These are phyloP conservation scores for Oscheius sp. DNA, from an alignment of 2,888 invertebrate genomes.

Conservation along the genomic window DNA sequence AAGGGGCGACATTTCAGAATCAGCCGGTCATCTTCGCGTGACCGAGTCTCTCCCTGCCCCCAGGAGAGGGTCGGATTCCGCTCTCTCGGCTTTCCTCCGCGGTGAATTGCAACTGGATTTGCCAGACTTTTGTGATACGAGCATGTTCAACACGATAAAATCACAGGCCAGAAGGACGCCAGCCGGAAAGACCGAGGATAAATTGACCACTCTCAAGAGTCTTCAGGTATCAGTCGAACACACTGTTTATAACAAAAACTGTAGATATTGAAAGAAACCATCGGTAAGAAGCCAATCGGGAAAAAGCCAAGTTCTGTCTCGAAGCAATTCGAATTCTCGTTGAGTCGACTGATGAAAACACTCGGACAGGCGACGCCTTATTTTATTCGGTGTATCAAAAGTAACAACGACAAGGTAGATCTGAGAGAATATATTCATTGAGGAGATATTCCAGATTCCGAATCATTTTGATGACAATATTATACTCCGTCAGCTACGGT, in stretches of 20 bases:
- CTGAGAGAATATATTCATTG: background rate
- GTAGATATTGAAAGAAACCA: slow-evolving; percentile 91
- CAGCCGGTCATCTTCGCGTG: slow-evolving; percentile 64
- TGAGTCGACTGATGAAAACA: slow-evolving; percentile 91
- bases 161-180: slow-evolving; percentile 63
- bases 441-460: slow-evolving; percentile 78
- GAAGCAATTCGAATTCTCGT: slow-evolving; percentile 89
- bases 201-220: slow-evolving; percentile 59
- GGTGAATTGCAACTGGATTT: slow-evolving; percentile 67
- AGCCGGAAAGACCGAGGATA: slow-evolving; percentile 58
- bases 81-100: slow-evolving; percentile 69
- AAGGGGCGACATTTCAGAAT: slow-evolving; percentile 50
- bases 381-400: slow-evolving; percentile 92
- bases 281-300: slow-evolving; percentile 77
- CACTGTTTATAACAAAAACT: background rate
- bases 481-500: slow-evolving; percentile 88
- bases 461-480: slow-evolving; percentile 93
- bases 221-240: slow-evolving; percentile 48
- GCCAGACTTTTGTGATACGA: slow-evolving; percentile 72
- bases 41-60: slow-evolving; percentile 42
- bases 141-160: slow-evolving; percentile 71
- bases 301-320: slow-evolving; percentile 85
- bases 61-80: slow-evolving; percentile 66
- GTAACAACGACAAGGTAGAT: slow-evolving; percentile 87
- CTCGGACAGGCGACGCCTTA: slow-evolving; percentile 88